A percentile compares a stretch with the other conserved stretches of the same genome.
phyloP scores from a whole-genome alignment of 2,113 vertebrate species.

The Leucopsar rothschildi region DNA sequence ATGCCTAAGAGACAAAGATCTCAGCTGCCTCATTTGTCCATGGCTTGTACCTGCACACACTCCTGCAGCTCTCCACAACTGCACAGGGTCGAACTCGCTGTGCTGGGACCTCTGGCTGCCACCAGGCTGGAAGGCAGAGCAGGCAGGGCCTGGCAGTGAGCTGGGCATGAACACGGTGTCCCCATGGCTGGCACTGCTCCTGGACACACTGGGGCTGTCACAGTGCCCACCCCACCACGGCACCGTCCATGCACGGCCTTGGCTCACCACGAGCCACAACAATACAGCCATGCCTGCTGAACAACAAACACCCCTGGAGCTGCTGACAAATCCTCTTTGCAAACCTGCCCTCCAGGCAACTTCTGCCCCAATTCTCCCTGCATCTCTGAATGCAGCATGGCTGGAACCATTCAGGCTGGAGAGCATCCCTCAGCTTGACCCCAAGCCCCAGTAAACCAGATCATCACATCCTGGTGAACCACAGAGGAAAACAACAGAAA shows the following conservation, averaged over 20 bases:
- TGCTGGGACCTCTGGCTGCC: neutral
- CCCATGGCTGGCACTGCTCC: neutral
- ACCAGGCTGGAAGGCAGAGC: neutral
- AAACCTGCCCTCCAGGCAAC: neutral
- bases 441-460: neutral
- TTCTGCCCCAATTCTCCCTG: neutral
- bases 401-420: neutral
- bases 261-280: neutral
- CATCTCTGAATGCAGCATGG: accelerated
- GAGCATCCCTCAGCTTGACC: neutral
- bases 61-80: neutral
- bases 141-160: neutral
- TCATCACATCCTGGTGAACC: neutral
- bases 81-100: accelerated
- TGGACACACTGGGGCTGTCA: accelerated
- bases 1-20: neutral
- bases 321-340: neutral
- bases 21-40: neutral
- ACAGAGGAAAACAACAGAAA: neutral
- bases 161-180: neutral
- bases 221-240: accelerated
- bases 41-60: neutral
- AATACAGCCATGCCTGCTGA: neutral
- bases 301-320: neutral
- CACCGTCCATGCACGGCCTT: accelerated